Base-by-base conservation (phyloP, 64 coral and sea anemone species). In the Anthopleura sola region DNA sequence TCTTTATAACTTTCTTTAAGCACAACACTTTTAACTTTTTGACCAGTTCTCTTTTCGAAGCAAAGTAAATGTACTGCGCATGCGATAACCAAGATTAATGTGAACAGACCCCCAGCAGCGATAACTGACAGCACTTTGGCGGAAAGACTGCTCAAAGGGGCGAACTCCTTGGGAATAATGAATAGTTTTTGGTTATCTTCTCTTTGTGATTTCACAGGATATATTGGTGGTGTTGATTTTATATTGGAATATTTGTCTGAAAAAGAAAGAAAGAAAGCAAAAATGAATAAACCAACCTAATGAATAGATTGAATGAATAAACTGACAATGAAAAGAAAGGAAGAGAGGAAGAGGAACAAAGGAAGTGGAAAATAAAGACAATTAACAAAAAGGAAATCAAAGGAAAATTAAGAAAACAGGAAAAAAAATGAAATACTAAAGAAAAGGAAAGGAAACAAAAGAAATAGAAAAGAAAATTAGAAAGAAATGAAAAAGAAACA, bases 51-150 rank as follows among this genome's bases (percentile, higher is more conserved):
- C 17, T 79, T 48, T 3, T 40, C 76, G 24, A 44, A 47, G 14
- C 82, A 83, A 3, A 83, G 50, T 11, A 83, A 37, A 16, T 83
- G 50, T 38, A 83, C 82, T 56, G 49, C 82, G 55, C 82, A 83
- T 56, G 82, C 82, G 48, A 83, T 60, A 49, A 83, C 47, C 50
- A 83, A 37, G 9, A 83, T 83, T 20, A 83, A 83, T 23, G 36
- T 83, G 29, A 83, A 83, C 34, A 83, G 49, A 20, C 82, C 82
- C 17, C 49, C 82, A 56, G 82, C 82, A 36, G 82, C 82, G 51
- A 83, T 60, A 24, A 83, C 23, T 60, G 82, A 83, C 0, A 83
- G 55, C 37, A 83, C 50, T 60, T 83, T 83, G 3, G 29, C 21
- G 16, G 82, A 83, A 11, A 83, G 6, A 19, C 17, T 50, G 29